Evolutionary conservation across 2,888 invertebrate genomes (phyloP).

Genomic region (Ctena decussata): DNA sequence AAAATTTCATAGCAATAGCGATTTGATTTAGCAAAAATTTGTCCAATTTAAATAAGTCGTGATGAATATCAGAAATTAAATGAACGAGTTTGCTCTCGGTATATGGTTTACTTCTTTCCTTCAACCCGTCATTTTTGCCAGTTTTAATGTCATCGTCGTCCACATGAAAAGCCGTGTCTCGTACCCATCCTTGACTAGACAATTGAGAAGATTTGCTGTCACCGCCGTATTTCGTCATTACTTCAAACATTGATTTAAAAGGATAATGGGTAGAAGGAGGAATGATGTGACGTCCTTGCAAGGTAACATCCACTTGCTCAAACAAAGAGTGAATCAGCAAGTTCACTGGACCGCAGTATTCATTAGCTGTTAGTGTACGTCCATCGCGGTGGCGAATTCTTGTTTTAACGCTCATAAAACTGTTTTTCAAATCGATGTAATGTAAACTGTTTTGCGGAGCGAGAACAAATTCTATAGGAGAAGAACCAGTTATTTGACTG

Average conservation of each 20-base stretch:
- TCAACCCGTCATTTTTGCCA: constrained; percentile 34
- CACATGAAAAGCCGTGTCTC: not conserved
- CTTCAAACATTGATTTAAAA: not conserved
- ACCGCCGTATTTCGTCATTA: not conserved
- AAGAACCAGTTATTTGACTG: constrained; percentile 13
- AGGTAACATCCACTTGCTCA: constrained; percentile 42
- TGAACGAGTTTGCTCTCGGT: not conserved
- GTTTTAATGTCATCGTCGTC: constrained; percentile 32
- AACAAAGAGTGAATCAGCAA: constrained; percentile 34
- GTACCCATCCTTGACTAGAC: not conserved
- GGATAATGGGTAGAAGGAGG: constrained; percentile 21
- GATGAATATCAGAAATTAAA: not conserved
- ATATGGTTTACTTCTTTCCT: not conserved
- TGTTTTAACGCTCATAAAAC: constrained; percentile 33
- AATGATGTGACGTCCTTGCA: constrained; percentile 28
- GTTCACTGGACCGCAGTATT: constrained; percentile 39
- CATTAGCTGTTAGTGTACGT: not conserved
- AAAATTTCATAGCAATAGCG: constrained; percentile 33
- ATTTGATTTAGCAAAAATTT: constrained; percentile 24
- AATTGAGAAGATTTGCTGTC: not conserved
- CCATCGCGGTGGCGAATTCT: constrained; percentile 35
- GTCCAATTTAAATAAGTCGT: not conserved
- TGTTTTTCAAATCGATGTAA: constrained; percentile 35
- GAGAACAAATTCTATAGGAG: constrained; percentile 29
- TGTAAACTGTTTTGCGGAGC: constrained; percentile 16